These are phyloP conservation scores for Polypedilum pembai DNA, from an alignment of 1,140 invertebrate species.

Conservation along the genomic window DNA sequence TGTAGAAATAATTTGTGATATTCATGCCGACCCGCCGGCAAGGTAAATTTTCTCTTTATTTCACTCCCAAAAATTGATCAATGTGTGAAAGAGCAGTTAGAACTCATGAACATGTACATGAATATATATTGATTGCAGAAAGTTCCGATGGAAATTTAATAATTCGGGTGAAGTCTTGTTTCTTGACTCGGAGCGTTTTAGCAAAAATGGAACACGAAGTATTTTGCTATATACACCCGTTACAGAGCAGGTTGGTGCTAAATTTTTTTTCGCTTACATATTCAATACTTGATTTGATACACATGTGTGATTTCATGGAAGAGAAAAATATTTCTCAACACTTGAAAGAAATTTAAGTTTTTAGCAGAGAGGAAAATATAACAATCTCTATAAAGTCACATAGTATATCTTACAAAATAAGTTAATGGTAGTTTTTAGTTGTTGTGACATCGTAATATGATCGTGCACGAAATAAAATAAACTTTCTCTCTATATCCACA, in stretches of 20 bases:
- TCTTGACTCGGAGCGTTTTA: constrained; percentile 63
- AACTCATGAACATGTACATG: neutral
- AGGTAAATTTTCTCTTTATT: constrained; percentile 41
- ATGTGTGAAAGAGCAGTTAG: neutral
- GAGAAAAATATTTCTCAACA: too few species aligned
- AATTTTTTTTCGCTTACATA: neutral
- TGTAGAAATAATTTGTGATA: constrained; percentile 73
- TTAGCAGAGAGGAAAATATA: too few species aligned
- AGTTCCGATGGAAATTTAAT: constrained; percentile 87
- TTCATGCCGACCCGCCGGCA: constrained; percentile 79
- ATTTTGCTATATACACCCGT: constrained; percentile 64
- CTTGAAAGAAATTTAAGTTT: too few species aligned
- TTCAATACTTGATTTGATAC: neutral
- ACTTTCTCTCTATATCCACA: constrained; percentile 31
- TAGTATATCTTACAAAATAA: too few species aligned
- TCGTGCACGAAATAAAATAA: constrained; percentile 26
- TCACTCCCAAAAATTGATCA: neutral
- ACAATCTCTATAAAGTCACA: too few species aligned
- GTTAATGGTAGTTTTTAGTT: neutral
- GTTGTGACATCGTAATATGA: constrained; percentile 15
- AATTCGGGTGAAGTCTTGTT: constrained; percentile 77
- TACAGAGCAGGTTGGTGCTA: constrained; percentile 47
- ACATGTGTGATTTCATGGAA: too few species aligned
- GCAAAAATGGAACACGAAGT: constrained; percentile 57
- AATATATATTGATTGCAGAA: constrained; percentile 41